Evolutionary conservation across 2,888 invertebrate genomes (phyloP).

Genomic region (Peribatodes rhomboidaria): DNA sequence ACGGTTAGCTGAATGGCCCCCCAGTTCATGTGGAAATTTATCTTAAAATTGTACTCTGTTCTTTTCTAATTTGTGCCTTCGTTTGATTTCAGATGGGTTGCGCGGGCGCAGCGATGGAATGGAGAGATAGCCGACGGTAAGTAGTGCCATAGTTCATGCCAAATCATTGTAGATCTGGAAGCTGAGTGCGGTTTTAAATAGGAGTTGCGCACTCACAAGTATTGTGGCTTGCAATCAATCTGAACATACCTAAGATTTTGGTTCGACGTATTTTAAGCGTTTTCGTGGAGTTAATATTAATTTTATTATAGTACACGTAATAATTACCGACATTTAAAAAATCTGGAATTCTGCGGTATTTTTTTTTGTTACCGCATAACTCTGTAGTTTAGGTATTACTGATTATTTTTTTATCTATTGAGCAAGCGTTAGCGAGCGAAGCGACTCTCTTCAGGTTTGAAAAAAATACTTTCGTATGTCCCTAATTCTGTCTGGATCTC

Average conservation of each 20-base stretch:
- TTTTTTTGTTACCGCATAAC: no score
- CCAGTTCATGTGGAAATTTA: no score
- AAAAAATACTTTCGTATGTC: no score
- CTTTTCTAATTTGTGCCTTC: slow-evolving; percentile 29
- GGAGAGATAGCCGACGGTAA: slow-evolving; percentile 48
- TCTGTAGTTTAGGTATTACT: no score
- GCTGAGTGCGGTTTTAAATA: slow-evolving; percentile 4
- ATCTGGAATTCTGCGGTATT: no score
- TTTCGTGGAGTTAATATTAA: neutral
- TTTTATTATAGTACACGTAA: no score
- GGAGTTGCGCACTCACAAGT: neutral
- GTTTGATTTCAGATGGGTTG: slow-evolving; percentile 54
- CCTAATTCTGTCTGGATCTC: no score
- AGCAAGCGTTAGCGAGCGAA: no score
- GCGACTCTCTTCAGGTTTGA: no score
- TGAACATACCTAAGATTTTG: neutral
- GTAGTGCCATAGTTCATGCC: slow-evolving; percentile 54
- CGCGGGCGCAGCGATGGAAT: slow-evolving; percentile 37
- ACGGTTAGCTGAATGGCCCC: no score
- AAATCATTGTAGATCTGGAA: slow-evolving; percentile 51
- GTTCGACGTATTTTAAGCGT: neutral
- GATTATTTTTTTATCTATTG: no score
- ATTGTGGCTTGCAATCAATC: neutral
- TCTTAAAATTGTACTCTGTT: neutral
- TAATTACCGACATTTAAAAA: no score